Percentiles rank a stretch among this genome's conserved stretches.
phyloP scores from a whole-genome alignment of 2,113 vertebrate species.

The Thalassoma bifasciatum region DNA sequence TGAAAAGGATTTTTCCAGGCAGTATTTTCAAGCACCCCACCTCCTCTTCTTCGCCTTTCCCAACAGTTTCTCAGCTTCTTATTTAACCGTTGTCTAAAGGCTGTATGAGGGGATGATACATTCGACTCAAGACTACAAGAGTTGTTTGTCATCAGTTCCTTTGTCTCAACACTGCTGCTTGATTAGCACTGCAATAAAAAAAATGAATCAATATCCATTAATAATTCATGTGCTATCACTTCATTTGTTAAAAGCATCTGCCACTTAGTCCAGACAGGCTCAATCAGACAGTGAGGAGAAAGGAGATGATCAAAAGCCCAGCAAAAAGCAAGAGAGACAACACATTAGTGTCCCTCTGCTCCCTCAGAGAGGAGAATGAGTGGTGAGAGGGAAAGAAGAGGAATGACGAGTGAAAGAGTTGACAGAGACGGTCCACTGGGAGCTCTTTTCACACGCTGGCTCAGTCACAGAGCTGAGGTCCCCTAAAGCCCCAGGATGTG shows the following conservation, averaged over 20 bases:
- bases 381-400: conserved; percentile 5
- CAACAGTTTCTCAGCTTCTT: not conserved
- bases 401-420: conserved; percentile 13
- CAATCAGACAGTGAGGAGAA: not conserved
- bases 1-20: conserved; percentile 11
- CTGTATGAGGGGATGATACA: not conserved
- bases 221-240: conserved; percentile 3
- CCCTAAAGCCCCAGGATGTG: conserved; percentile 72
- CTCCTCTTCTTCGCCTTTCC: not conserved
- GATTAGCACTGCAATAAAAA: not conserved
- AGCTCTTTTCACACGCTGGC: conserved; percentile 44
- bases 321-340: conserved; percentile 2
- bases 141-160: not conserved
- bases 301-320: not conserved
- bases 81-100: not conserved
- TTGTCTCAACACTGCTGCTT: not conserved
- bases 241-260: conserved; percentile 9
- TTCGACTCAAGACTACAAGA: not conserved
- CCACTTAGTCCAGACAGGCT: not conserved
- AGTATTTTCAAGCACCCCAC: conserved; percentile 1
- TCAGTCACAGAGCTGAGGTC: conserved; percentile 33
- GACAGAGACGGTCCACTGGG: conserved; percentile 38
- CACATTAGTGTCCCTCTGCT: conserved; percentile 24
- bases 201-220: conserved; percentile 2
- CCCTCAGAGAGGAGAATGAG: conserved; percentile 1